Percentiles rank a stretch among this genome's conserved stretches.
phyloP scores from a whole-genome alignment of 1,140 invertebrate genomes.

The Sycobia sp. region DNA sequence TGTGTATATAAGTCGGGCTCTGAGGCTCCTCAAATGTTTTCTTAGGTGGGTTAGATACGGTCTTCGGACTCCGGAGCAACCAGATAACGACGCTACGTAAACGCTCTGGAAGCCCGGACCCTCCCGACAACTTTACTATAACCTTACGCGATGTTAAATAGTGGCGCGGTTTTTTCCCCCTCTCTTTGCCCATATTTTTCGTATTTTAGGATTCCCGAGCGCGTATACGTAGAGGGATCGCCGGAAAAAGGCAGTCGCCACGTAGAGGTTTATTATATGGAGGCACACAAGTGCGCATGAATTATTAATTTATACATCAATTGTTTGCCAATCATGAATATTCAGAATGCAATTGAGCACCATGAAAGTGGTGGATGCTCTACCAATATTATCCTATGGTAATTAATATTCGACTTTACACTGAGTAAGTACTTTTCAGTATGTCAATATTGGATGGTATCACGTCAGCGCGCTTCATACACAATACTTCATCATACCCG shows the following conservation, averaged over 20 bases:
- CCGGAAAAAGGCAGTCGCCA: not conserved
- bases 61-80: constrained; percentile 23
- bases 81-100: constrained; percentile 21
- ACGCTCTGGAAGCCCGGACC: not conserved
- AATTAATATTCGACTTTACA: too few species aligned
- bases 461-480: too few species aligned
- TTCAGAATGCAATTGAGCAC: not conserved
- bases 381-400: too few species aligned
- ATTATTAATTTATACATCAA: not conserved
- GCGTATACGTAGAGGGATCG: not conserved
- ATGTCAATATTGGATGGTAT: too few species aligned
- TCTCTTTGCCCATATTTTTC: constrained; percentile 11
- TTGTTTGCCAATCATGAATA: constrained; percentile 8
- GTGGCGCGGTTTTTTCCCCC: not conserved
- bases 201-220: constrained; percentile 1
- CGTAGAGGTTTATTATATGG: constrained; percentile 18
- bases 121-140: not conserved
- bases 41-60: constrained; percentile 54
- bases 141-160: not conserved
- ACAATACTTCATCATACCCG: too few species aligned
- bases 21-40: constrained; percentile 54
- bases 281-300: constrained; percentile 2
- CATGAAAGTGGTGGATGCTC: too few species aligned
- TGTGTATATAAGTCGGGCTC: constrained; percentile 33
- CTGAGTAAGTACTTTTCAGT: too few species aligned